A percentile compares a stretch with the other conserved stretches of the same genome.
Conservation (phyloP, 2,888 invertebrate genomes). For the Sarcophaga caerulescens region DNA sequence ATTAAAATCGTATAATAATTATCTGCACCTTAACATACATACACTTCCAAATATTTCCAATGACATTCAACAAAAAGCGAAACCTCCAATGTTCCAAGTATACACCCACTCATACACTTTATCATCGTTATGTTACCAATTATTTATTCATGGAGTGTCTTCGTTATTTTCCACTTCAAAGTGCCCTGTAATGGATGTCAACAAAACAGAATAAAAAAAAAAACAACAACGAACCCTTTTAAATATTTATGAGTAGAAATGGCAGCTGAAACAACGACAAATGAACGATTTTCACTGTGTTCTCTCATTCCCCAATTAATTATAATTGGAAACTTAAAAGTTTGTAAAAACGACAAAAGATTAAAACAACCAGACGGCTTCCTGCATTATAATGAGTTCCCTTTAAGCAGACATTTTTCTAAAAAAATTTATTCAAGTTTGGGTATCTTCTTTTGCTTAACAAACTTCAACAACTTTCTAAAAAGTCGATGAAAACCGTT, state of each 20-base stretch:
- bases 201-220: slow-evolving; percentile 38
- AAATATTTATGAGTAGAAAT: slow-evolving; percentile 49
- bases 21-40: neutral
- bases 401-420: too few relatives aligned
- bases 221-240: slow-evolving; percentile 40
- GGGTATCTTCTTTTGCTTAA: too few relatives aligned
- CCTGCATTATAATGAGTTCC: too few relatives aligned
- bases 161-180: slow-evolving; percentile 26
- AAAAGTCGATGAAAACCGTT: too few relatives aligned
- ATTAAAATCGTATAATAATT: too few relatives aligned
- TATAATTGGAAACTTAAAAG: slow-evolving; percentile 80
- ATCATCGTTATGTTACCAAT: slow-evolving; percentile 46
- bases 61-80: slow-evolving; percentile 2
- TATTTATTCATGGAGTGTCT: slow-evolving; percentile 65
- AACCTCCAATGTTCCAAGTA: neutral
- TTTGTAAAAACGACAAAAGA: slow-evolving; percentile 65
- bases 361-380: slow-evolving; percentile 1
- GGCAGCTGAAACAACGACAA: slow-evolving; percentile 21
- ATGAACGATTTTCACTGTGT: slow-evolving; percentile 46
- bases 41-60: neutral
- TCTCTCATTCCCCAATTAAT: slow-evolving; percentile 73
- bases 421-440: too few relatives aligned
- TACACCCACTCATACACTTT: slow-evolving; percentile 1
- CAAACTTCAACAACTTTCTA: too few relatives aligned
- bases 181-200: slow-evolving; percentile 49